Percentiles rank a stretch among this genome's conserved stretches.
Evolutionary conservation across 2,113 vertebrate species (phyloP).

Genomic region (Nannospalax galili): DNA sequence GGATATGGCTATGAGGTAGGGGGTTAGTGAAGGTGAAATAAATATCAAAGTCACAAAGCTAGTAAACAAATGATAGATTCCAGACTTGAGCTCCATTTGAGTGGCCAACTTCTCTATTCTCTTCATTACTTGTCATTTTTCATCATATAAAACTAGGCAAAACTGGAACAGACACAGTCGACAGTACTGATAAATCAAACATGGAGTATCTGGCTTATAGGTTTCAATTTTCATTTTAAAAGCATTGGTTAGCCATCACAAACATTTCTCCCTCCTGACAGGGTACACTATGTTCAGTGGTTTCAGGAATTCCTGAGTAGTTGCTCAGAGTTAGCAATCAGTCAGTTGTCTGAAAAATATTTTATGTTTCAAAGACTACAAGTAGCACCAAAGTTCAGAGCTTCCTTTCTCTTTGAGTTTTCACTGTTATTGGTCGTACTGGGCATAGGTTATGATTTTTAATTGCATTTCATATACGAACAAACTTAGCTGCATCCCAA

Average conservation of each 20-base stretch:
- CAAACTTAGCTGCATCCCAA: constrained; percentile 45
- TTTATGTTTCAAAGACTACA: constrained; percentile 13
- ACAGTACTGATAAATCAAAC: not conserved
- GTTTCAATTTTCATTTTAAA: not conserved
- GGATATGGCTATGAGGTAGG: constrained; percentile 13
- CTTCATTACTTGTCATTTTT: not conserved
- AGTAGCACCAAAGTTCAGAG: constrained; percentile 9
- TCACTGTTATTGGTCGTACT: not conserved
- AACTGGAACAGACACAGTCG: not conserved
- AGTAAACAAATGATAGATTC: not conserved
- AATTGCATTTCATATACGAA: constrained; percentile 28
- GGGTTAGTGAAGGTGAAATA: constrained; percentile 7
- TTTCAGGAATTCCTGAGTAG: not conserved
- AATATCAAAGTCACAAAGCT: constrained; percentile 1
- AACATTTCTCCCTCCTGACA: not conserved
- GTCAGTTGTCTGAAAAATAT: constrained; percentile 1
- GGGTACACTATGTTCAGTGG: not conserved
- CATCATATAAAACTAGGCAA: not conserved
- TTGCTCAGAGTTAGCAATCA: not conserved
- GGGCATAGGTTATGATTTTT: not conserved
- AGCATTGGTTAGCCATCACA: not conserved
- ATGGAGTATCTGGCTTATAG: not conserved
- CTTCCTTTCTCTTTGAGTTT: constrained; percentile 25
- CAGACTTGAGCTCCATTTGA: not conserved
- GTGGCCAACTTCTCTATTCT: not conserved